Evolutionary conservation across 2,888 invertebrate genomes (phyloP).

Genomic region (Cephus rjabovi): DNA sequence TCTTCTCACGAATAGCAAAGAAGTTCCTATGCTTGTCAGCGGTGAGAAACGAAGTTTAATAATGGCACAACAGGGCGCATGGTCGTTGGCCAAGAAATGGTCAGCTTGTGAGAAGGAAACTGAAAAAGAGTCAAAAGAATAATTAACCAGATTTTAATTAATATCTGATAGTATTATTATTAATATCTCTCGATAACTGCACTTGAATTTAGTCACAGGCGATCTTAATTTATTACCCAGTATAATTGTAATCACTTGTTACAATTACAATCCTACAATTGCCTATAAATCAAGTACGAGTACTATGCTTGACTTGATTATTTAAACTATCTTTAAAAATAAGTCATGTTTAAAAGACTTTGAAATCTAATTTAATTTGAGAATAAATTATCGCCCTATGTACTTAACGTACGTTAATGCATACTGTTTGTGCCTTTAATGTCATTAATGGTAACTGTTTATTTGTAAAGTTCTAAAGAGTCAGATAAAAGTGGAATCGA

Average conservation of each 20-base stretch:
- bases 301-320: not conserved
- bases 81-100: slow-evolving; percentile 31
- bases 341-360: not conserved
- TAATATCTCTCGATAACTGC: not conserved
- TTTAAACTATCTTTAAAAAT: not conserved
- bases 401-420: not conserved
- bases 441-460: too few relatives aligned
- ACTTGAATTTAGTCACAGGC: not conserved
- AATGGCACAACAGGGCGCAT: slow-evolving; percentile 85
- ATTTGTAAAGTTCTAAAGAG: too few relatives aligned
- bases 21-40: slow-evolving; percentile 84
- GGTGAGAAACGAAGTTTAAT: slow-evolving; percentile 85
- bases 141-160: not conserved
- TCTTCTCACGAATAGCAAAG: slow-evolving; percentile 78
- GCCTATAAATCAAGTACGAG: not conserved
- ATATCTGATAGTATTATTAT: not conserved
- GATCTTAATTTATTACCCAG: not conserved
- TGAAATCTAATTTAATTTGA: not conserved
- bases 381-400: not conserved
- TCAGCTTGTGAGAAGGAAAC: not conserved
- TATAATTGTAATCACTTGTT: not conserved
- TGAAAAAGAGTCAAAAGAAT: not conserved
- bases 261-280: not conserved
- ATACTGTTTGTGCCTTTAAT: too few relatives aligned
- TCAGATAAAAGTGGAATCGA: too few relatives aligned